phyloP scores from a whole-genome alignment of 53 echinoderm and acorn worm species.

The Paelopatides confundens region DNA sequence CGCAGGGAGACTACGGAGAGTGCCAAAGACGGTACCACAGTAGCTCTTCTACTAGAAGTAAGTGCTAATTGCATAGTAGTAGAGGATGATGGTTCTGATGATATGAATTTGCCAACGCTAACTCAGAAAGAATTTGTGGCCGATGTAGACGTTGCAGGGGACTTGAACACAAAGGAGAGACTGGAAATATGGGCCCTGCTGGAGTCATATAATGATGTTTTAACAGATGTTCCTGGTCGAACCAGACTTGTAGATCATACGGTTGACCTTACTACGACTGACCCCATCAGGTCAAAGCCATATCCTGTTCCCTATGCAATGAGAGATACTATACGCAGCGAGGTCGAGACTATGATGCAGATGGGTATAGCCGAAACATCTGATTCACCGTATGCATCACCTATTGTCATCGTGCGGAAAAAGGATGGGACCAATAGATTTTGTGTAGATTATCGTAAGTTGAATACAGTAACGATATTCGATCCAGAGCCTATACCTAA shows the following conservation, averaged over 20 bases:
- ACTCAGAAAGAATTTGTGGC: neutral
- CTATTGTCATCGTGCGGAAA: too few species aligned
- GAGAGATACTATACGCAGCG: neutral
- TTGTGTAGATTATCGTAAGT: too few species aligned
- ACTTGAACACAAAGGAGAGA: too few species aligned
- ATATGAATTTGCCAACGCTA: neutral
- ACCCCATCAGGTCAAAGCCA: neutral
- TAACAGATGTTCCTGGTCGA: too few species aligned
- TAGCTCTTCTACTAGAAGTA: neutral
- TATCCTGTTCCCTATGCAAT: neutral
- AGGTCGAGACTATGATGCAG: neutral
- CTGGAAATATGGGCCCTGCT: too few species aligned
- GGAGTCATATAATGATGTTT: too few species aligned
- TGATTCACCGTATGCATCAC: too few species aligned
- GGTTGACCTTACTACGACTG: too few species aligned
- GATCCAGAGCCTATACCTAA: constrained; percentile 69
- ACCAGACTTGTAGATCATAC: too few species aligned
- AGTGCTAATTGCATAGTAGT: neutral
- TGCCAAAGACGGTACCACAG: neutral
- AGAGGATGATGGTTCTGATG: neutral
- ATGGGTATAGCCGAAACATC: constrained; percentile 20
- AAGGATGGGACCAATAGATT: too few species aligned
- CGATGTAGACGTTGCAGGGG: neutral
- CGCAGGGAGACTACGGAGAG: neutral
- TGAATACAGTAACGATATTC: too few species aligned